Percentiles rank a stretch among this genome's conserved stretches.
phyloP scores from a whole-genome alignment of 2,797 vertebrate genomes.

The Molossus alvarezi region DNA sequence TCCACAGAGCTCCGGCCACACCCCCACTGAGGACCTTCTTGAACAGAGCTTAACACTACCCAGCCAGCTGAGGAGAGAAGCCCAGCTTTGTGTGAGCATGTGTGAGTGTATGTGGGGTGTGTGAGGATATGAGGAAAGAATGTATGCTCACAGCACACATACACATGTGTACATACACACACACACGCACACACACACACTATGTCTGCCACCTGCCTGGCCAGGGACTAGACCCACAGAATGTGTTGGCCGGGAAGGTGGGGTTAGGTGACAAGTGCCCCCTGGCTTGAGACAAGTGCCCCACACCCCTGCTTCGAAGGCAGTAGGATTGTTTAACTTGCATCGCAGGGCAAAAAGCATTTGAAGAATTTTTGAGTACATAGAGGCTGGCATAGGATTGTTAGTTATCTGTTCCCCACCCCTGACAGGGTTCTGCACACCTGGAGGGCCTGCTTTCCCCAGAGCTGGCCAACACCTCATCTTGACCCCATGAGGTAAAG shows the following conservation, averaged over 20 bases:
- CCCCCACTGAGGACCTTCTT: conserved; percentile 85
- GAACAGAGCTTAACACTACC: conserved; percentile 87
- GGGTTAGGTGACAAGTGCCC: neutral
- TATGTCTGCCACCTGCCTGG: too few relatives aligned
- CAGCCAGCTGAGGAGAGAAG: conserved; percentile 84
- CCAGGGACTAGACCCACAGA: neutral
- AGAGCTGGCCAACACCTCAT: neutral
- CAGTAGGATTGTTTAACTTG: neutral
- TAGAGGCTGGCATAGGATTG: neutral
- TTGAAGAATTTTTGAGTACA: conserved; percentile 78
- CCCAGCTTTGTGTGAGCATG: neutral
- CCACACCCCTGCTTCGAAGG: neutral
- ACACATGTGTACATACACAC: too few relatives aligned
- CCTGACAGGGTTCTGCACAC: neutral
- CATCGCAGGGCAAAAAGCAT: conserved; percentile 56
- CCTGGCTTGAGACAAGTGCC: neutral
- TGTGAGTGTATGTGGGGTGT: neutral
- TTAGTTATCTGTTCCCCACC: conserved; percentile 55
- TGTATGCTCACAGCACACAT: neutral
- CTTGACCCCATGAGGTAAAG: conserved; percentile 62
- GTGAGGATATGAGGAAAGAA: neutral
- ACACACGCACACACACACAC: neutral
- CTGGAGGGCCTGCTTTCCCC: conserved; percentile 33
- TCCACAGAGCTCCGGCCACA: conserved; percentile 80
- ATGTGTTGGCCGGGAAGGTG: accelerated